A percentile compares a stretch with the other conserved stretches of the same genome.
These are phyloP conservation scores for Noctua comes DNA, from an alignment of 2,888 invertebrate species.

Conservation along the genomic window DNA sequence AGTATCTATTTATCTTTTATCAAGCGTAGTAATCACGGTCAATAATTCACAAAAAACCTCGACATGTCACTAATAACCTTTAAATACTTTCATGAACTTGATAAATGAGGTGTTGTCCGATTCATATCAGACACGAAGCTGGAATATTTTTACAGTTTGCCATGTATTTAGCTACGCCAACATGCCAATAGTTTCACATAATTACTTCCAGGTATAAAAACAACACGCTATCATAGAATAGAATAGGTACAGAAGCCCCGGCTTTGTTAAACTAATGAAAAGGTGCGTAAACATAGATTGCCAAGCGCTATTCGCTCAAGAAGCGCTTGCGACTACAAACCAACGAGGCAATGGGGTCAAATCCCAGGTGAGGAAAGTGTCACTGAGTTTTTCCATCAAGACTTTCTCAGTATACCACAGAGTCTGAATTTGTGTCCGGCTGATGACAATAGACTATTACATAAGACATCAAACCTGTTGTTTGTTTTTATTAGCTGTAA, in stretches of 20 bases:
- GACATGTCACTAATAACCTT: conserved; percentile 18
- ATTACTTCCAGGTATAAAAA: conserved; percentile 27
- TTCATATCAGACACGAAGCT: conserved; percentile 61
- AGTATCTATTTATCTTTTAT: background rate
- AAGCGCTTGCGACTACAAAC: no score
- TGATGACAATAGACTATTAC: no score
- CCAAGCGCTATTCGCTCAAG: no score
- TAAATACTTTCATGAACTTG: conserved; percentile 60
- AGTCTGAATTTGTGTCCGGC: no score
- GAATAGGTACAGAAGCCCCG: background rate
- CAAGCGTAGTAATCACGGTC: background rate
- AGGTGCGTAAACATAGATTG: background rate
- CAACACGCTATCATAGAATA: background rate
- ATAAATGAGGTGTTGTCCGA: conserved; percentile 60
- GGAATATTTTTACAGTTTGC: conserved; percentile 34
- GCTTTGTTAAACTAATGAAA: background rate
- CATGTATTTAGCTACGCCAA: conserved; percentile 35
- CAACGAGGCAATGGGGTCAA: no score
- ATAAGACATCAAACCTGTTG: no score
- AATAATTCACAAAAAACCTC: conserved; percentile 6
- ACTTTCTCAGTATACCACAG: no score
- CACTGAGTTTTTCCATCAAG: no score
- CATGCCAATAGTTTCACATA: conserved; percentile 37
- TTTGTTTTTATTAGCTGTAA: no score
- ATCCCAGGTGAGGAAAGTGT: no score